Evolutionary conservation across 2,113 vertebrate genomes (phyloP).

Genomic region (Austrofundulus limnaeus): DNA sequence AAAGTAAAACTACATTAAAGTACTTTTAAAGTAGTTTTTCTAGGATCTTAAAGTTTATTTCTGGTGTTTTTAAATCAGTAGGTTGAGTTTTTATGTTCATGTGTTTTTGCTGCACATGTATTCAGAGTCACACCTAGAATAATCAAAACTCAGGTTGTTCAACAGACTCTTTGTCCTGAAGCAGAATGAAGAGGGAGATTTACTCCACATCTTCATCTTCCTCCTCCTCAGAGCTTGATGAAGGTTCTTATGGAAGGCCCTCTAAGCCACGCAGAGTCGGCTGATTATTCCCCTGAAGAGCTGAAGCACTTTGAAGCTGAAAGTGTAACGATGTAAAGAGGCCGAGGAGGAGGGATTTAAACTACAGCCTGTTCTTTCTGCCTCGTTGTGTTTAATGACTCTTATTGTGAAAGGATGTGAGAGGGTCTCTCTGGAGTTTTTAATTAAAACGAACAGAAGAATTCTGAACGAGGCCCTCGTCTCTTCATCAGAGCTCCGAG

Average conservation of each 20-base stretch:
- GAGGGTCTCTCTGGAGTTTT: slow-evolving; percentile 41
- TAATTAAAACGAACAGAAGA: slow-evolving; percentile 74
- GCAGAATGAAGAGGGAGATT: slow-evolving; percentile 11
- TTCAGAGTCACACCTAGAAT: neutral
- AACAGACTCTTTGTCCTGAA: slow-evolving; percentile 1
- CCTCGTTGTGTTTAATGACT: slow-evolving; percentile 74
- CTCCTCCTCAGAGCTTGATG: slow-evolving; percentile 14
- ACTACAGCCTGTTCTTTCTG: slow-evolving; percentile 57
- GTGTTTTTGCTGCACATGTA: neutral
- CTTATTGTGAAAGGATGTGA: slow-evolving; percentile 67
- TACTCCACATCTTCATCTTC: neutral
- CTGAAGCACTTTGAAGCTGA: slow-evolving; percentile 71
- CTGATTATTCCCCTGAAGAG: slow-evolving; percentile 72
- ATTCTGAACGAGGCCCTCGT: slow-evolving; percentile 53
- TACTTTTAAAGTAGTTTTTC: too few species aligned
- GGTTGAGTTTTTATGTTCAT: neutral
- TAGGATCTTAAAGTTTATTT: too few species aligned
- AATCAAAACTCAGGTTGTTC: neutral
- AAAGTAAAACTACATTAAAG: too few species aligned
- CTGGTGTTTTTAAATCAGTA: too few species aligned
- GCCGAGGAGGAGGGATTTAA: slow-evolving; percentile 65
- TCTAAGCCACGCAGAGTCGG: slow-evolving; percentile 54
- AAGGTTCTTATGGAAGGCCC: slow-evolving; percentile 24
- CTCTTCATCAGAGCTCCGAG: slow-evolving; percentile 29
- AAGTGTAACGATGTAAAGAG: slow-evolving; percentile 64